These are phyloP conservation scores for Umimayanthus kanabou DNA, from an alignment of 92 coral and sea anemone species.

Conservation along the genomic window DNA sequence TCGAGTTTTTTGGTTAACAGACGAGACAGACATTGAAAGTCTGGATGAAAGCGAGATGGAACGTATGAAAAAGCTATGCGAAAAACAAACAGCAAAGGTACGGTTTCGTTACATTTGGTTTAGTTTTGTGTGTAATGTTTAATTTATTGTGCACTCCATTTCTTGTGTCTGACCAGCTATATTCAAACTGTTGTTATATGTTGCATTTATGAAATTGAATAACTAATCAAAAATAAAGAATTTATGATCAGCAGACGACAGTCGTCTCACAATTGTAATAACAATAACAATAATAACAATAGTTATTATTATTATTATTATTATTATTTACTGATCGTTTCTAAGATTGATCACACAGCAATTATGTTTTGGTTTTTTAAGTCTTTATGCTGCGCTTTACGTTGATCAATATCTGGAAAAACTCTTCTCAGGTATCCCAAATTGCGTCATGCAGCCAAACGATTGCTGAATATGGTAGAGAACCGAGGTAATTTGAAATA, in stretches of 20 bases:
- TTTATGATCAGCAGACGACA: too few relatives aligned
- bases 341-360: background rate
- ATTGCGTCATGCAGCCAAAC: constrained; percentile 30
- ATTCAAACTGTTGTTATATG: background rate
- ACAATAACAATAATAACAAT: too few relatives aligned
- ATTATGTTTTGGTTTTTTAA: too few relatives aligned
- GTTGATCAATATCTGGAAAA: too few relatives aligned
- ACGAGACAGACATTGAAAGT: constrained; percentile 28
- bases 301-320: background rate
- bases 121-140: too few relatives aligned
- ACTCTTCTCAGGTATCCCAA: background rate
- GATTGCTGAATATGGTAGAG: constrained; percentile 35
- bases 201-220: too few relatives aligned
- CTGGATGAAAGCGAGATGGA: background rate
- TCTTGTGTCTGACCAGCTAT: background rate
- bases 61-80: constrained; percentile 2
- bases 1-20: constrained; percentile 1
- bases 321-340: background rate
- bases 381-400: too few relatives aligned
- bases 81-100: constrained; percentile 35
- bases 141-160: too few relatives aligned
- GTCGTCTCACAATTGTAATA: too few relatives aligned
- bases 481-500: constrained; percentile 35
- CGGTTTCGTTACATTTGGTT: background rate
- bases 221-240: too few relatives aligned